These are phyloP conservation scores for Drosophila kepulauana DNA, from an alignment of 1,140 invertebrate genomes.

Conservation along the genomic window DNA sequence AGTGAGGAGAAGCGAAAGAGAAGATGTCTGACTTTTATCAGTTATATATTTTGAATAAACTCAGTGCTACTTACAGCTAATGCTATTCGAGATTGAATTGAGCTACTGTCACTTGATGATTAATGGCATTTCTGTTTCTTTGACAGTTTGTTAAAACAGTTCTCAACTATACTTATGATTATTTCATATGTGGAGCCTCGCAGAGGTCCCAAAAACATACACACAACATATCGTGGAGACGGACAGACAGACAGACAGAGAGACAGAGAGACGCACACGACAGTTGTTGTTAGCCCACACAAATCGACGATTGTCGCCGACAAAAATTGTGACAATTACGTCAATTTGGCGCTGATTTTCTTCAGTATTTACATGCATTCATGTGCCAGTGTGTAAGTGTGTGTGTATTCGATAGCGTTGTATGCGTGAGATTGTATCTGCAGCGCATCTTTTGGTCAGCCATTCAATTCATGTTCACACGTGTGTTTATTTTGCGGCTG, in stretches of 20 bases:
- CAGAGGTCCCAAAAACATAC: slow-evolving; percentile 10
- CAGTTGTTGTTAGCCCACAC: slow-evolving; percentile 21
- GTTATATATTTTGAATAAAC: not conserved
- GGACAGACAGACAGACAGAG: slow-evolving; percentile 7
- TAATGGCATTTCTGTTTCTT: slow-evolving; percentile 6
- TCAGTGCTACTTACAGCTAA: not conserved
- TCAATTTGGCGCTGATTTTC: slow-evolving; percentile 77
- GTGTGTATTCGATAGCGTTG: slow-evolving; percentile 7
- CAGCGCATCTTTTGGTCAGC: slow-evolving; percentile 70
- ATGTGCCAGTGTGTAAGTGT: slow-evolving; percentile 15
- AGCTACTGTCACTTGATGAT: slow-evolving; percentile 12
- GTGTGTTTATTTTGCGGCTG: slow-evolving; percentile 74
- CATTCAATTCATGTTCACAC: slow-evolving; percentile 76
- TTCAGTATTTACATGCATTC: slow-evolving; percentile 47
- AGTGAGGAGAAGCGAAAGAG: not conserved
- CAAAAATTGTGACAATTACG: slow-evolving; percentile 78
- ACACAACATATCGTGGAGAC: slow-evolving; percentile 12
- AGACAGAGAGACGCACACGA: slow-evolving; percentile 22
- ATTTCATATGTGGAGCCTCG: slow-evolving; percentile 22
- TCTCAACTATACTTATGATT: slow-evolving; percentile 28
- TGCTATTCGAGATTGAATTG: not conserved
- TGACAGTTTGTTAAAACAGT: slow-evolving; percentile 31
- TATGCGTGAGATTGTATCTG: slow-evolving; percentile 55
- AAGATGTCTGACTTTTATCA: too few relatives aligned
- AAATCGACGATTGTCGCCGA: slow-evolving; percentile 26